Evolutionary conservation across 2,113 vertebrate genomes (phyloP).

Genomic region (Aleadryas rufinucha): DNA sequence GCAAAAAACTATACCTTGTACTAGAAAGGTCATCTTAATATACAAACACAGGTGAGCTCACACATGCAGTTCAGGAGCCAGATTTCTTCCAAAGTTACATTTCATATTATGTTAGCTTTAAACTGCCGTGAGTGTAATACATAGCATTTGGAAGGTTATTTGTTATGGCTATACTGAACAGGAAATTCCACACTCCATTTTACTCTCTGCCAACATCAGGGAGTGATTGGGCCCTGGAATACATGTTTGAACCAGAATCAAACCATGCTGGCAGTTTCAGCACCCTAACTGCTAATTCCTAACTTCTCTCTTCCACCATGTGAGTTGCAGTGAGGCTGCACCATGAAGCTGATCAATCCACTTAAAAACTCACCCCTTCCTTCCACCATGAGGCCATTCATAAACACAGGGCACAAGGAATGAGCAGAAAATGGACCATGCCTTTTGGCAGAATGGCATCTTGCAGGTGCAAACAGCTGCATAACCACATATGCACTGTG

Average conservation of each 20-base stretch:
- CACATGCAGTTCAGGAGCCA: background rate
- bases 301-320: background rate
- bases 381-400: background rate
- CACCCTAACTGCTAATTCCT: background rate
- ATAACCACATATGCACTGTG: background rate
- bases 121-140: background rate
- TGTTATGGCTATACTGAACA: background rate
- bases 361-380: background rate
- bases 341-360: background rate
- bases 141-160: background rate
- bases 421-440: background rate
- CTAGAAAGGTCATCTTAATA: background rate
- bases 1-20: background rate
- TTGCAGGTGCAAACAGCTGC: background rate
- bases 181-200: background rate
- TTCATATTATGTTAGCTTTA: background rate
- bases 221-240: background rate
- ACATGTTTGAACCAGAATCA: background rate
- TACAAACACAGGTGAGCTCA: background rate
- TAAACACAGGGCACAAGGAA: background rate
- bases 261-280: background rate
- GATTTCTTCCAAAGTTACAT: background rate
- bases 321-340: background rate
- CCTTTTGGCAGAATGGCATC: background rate
- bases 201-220: background rate